phyloP scores from a whole-genome alignment of 1,140 invertebrate species.

The Sminthurinus signatus region DNA sequence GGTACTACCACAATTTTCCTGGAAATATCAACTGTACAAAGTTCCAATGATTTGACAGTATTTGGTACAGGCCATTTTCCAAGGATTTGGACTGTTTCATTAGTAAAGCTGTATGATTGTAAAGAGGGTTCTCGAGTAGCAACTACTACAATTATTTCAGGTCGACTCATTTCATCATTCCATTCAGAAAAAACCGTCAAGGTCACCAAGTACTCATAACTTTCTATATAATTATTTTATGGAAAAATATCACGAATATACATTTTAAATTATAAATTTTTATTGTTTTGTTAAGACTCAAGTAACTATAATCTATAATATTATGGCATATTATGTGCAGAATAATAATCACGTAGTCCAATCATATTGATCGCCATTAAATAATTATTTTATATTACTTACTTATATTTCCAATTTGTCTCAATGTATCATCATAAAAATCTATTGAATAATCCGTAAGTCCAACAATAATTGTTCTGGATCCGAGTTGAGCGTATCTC shows the following conservation, averaged over 20 bases:
- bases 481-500: slow-evolving; percentile 17
- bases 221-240: too few species aligned
- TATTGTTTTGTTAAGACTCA: too few species aligned
- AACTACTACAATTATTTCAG: slow-evolving; percentile 18
- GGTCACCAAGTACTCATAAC: not conserved
- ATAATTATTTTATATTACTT: not conserved
- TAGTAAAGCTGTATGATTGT: not conserved
- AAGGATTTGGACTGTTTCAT: not conserved
- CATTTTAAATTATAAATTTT: too few species aligned
- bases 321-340: not conserved
- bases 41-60: slow-evolving; percentile 18
- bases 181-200: not conserved
- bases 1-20: slow-evolving; percentile 23
- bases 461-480: not conserved
- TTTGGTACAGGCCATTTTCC: slow-evolving; percentile 22
- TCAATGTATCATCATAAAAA: slow-evolving; percentile 7
- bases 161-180: not conserved
- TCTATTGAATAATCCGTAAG: not conserved
- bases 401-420: slow-evolving; percentile 8
- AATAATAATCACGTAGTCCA: not conserved
- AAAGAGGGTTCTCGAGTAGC: slow-evolving; percentile 5
- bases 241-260: too few species aligned
- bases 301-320: too few species aligned
- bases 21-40: not conserved
- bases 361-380: not conserved